A percentile compares a stretch with the other conserved stretches of the same genome.
Evolutionary conservation across 2,888 invertebrate genomes (phyloP).

Genomic region (Ectemnius cavifrons): DNA sequence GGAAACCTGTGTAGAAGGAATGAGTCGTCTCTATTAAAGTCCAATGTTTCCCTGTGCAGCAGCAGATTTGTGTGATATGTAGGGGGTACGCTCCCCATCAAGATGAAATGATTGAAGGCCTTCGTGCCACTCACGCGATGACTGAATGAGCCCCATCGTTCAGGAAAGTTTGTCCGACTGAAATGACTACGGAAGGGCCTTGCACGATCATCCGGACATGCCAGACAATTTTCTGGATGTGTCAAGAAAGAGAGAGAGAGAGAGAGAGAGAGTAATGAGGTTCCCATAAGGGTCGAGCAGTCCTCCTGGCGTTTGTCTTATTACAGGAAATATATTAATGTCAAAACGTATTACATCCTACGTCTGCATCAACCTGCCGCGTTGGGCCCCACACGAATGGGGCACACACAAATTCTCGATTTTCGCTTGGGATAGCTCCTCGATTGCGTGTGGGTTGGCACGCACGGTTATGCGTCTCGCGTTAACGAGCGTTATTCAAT

Average conservation of each 20-base stretch:
- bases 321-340: slow-evolving; percentile 66
- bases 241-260: slow-evolving; percentile 15
- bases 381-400: slow-evolving; percentile 24
- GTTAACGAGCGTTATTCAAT: slow-evolving; percentile 73
- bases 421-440: slow-evolving; percentile 9
- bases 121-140: not conserved
- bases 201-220: slow-evolving; percentile 13
- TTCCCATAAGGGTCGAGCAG: slow-evolving; percentile 48
- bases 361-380: slow-evolving; percentile 67
- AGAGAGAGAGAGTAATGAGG: slow-evolving; percentile 37
- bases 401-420: slow-evolving; percentile 20
- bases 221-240: slow-evolving; percentile 39
- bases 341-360: slow-evolving; percentile 64
- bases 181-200: not conserved
- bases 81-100: not conserved
- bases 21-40: not conserved
- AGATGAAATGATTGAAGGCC: not conserved
- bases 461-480: slow-evolving; percentile 54
- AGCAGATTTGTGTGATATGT: not conserved
- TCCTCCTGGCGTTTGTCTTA: slow-evolving; percentile 53
- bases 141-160: not conserved
- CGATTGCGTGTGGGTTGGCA: slow-evolving; percentile 36
- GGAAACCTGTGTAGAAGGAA: not conserved
- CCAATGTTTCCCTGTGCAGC: not conserved
- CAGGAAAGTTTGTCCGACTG: not conserved